Conservation (phyloP, 2,113 vertebrate genomes). For the Meriones unguiculatus region DNA sequence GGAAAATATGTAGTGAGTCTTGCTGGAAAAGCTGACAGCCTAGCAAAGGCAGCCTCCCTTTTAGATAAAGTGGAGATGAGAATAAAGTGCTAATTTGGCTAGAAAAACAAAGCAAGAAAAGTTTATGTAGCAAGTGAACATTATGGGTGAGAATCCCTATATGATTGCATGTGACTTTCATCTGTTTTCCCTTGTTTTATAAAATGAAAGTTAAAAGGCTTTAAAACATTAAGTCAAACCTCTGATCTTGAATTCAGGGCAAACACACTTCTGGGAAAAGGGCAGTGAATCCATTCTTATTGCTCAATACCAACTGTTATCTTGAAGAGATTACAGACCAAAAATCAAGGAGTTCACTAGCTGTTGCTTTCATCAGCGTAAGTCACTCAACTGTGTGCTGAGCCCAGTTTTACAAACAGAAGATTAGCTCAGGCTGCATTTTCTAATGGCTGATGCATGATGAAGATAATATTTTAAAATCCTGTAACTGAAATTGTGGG, state of each 20-base stretch:
- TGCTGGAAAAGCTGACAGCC: conserved; percentile 86
- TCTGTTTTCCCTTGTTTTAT: conserved; percentile 50
- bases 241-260: conserved; percentile 39
- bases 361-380: neutral
- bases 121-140: conserved; percentile 33
- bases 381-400: neutral
- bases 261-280: conserved; percentile 56
- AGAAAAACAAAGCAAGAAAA: conserved; percentile 48
- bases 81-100: conserved; percentile 83
- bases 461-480: neutral
- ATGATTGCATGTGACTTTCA: conserved; percentile 37
- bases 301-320: conserved; percentile 54
- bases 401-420: neutral
- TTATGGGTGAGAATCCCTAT: conserved; percentile 18
- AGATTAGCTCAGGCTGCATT: neutral
- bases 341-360: neutral
- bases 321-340: conserved; percentile 38
- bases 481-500: neutral
- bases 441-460: neutral
- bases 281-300: conserved; percentile 20
- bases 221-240: conserved; percentile 43
- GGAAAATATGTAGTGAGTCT: conserved; percentile 86
- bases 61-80: conserved; percentile 73
- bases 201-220: conserved; percentile 41
- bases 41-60: conserved; percentile 79